Evolutionary conservation across 2,113 vertebrate genomes (phyloP).

Genomic region (Hemibagrus wyckioides): DNA sequence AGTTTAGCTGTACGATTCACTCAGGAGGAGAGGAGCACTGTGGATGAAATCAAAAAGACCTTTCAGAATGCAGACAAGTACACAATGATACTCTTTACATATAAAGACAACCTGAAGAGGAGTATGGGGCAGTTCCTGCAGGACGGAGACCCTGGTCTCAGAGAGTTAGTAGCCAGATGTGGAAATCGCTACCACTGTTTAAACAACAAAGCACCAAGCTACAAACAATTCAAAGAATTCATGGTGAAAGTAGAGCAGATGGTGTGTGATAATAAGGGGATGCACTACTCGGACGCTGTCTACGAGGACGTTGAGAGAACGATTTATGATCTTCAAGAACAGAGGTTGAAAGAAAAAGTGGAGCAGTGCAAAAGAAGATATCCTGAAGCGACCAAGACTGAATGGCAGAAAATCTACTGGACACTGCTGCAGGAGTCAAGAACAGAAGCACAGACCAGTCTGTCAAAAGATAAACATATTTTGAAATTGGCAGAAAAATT

Average conservation of each 20-base stretch:
- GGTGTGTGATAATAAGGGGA: background rate
- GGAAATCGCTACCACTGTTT: background rate
- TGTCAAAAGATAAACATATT: no score
- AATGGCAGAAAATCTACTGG: background rate
- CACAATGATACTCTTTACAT: constrained; percentile 36
- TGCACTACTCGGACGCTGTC: background rate
- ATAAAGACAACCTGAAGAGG: constrained; percentile 12
- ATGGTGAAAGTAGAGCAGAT: constrained; percentile 17
- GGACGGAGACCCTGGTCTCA: background rate
- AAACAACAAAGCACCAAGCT: background rate
- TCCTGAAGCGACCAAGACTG: background rate
- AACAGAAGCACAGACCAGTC: no score
- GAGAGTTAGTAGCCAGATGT: background rate
- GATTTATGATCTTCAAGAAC: background rate
- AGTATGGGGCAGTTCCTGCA: background rate
- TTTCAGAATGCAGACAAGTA: constrained; percentile 16
- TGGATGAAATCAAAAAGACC: background rate
- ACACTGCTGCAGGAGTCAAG: no score
- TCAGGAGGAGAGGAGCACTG: no score
- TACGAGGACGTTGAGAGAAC: background rate
- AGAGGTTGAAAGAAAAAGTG: background rate
- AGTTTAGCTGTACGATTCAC: no score
- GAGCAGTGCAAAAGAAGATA: background rate
- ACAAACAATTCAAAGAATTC: constrained; percentile 31
- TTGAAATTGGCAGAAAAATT: no score